Percentiles rank a stretch among this genome's conserved stretches.
Conservation (phyloP, 2,888 invertebrate species). For the Temnothorax rugatulus region DNA sequence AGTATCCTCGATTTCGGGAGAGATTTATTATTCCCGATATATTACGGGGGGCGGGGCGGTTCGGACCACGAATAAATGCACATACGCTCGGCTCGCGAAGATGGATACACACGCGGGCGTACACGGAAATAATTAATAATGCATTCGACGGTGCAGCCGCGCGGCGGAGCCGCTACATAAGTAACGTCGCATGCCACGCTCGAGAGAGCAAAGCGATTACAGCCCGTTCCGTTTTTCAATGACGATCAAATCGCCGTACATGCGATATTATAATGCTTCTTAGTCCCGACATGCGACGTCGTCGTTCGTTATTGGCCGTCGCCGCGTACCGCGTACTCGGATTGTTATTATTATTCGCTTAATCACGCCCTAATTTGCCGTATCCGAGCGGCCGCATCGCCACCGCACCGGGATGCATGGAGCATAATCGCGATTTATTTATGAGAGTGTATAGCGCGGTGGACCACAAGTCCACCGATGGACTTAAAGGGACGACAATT, state of each 20-base stretch:
- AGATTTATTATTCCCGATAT: conserved; percentile 51
- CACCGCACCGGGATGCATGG: neutral
- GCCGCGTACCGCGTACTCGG: conserved; percentile 31
- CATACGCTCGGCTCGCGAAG: conserved; percentile 41
- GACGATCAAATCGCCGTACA: conserved; percentile 46
- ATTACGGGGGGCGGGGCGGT: neutral
- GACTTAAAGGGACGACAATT: conserved; percentile 5
- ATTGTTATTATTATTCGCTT: conserved; percentile 57
- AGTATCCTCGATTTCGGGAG: conserved; percentile 39
- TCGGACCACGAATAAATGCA: conserved; percentile 19
- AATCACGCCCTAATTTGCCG: conserved; percentile 53
- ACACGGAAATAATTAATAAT: conserved; percentile 54
- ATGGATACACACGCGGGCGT: conserved; percentile 37
- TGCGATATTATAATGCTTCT: conserved; percentile 53
- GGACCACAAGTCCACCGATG: neutral
- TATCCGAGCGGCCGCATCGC: conserved; percentile 22
- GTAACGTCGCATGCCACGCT: conserved; percentile 50
- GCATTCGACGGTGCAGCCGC: conserved; percentile 43
- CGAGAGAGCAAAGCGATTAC: conserved; percentile 50
- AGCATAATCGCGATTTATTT: conserved; percentile 40
- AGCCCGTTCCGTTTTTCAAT: conserved; percentile 47
- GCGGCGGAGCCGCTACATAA: conserved; percentile 29
- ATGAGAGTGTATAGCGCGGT: conserved; percentile 8
- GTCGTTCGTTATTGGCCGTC: conserved; percentile 27
- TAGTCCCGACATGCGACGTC: conserved; percentile 43